These are phyloP conservation scores for Tipula unca DNA, from an alignment of 2,888 invertebrate species.

Conservation along the genomic window DNA sequence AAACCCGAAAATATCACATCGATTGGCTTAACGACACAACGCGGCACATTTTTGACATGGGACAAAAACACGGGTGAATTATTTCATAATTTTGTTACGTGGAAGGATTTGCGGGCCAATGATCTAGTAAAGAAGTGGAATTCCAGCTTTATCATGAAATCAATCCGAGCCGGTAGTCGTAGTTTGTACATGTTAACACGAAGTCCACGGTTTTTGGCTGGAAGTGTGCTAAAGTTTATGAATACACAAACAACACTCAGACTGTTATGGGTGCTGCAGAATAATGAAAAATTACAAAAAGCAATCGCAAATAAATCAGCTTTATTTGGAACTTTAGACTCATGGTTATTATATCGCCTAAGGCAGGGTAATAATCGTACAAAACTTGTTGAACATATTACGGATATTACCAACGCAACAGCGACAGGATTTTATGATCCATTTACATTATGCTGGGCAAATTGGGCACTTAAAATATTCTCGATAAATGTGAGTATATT, in stretches of 20 bases:
- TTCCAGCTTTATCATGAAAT: conserved; percentile 59
- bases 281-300: conserved; percentile 57
- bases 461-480: conserved; percentile 59
- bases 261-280: conserved; percentile 68
- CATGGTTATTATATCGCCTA: conserved; percentile 84
- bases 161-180: conserved; percentile 57
- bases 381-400: conserved; percentile 50
- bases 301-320: conserved; percentile 56
- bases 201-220: conserved; percentile 72
- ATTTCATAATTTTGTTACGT: conserved; percentile 79
- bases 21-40: conserved; percentile 74
- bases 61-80: conserved; percentile 62
- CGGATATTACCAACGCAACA: conserved; percentile 85
- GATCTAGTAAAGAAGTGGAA: conserved; percentile 69
- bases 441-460: conserved; percentile 79
- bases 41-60: conserved; percentile 78
- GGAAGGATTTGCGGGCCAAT: conserved; percentile 80
- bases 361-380: conserved; percentile 37
- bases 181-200: conserved; percentile 67
- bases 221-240: conserved; percentile 75
- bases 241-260: conserved; percentile 74
- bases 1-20: conserved; percentile 59
- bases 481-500: conserved; percentile 46
- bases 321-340: conserved; percentile 82
- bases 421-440: conserved; percentile 92